A percentile compares a stretch with the other conserved stretches of the same genome.
These are phyloP conservation scores for Gymnosoma rotundatum DNA, from an alignment of 2,888 invertebrate species.

Conservation along the genomic window DNA sequence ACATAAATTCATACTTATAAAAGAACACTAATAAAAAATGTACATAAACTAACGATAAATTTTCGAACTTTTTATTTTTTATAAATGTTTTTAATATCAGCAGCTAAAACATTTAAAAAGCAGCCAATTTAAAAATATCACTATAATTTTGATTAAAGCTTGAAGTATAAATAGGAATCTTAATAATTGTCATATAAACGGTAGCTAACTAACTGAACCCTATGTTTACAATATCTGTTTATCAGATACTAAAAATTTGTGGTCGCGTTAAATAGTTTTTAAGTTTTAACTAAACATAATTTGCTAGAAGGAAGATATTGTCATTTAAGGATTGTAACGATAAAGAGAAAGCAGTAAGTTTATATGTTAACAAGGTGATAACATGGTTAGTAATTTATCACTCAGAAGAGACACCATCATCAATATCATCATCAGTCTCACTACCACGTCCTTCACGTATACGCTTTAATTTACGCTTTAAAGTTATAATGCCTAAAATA, in stretches of 20 bases:
- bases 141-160: slow-evolving; percentile 1
- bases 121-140: slow-evolving; percentile 1
- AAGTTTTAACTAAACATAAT: slow-evolving; percentile 17
- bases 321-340: slow-evolving; percentile 30
- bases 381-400: slow-evolving; percentile 14
- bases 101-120: slow-evolving; percentile 22
- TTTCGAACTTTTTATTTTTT: slow-evolving; percentile 9
- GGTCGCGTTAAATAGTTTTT: not conserved
- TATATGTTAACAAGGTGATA: slow-evolving; percentile 1
- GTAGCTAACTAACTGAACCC: no score
- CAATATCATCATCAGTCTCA: slow-evolving; percentile 77
- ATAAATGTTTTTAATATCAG: not conserved
- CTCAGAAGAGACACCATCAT: slow-evolving; percentile 73
- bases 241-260: not conserved
- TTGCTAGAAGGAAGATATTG: slow-evolving; percentile 37
- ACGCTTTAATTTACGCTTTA: slow-evolving; percentile 81
- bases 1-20: not conserved
- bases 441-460: slow-evolving; percentile 81
- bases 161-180: not conserved
- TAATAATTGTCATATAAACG: slow-evolving; percentile 7
- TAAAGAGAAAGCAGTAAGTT: not conserved
- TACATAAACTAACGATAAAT: not conserved
- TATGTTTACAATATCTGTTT: not conserved
- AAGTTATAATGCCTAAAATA: slow-evolving; percentile 80
- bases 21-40: not conserved